These are phyloP conservation scores for Phrynocephalus guinanensis DNA, from an alignment of 2,797 vertebrate species.

Conservation along the genomic window DNA sequence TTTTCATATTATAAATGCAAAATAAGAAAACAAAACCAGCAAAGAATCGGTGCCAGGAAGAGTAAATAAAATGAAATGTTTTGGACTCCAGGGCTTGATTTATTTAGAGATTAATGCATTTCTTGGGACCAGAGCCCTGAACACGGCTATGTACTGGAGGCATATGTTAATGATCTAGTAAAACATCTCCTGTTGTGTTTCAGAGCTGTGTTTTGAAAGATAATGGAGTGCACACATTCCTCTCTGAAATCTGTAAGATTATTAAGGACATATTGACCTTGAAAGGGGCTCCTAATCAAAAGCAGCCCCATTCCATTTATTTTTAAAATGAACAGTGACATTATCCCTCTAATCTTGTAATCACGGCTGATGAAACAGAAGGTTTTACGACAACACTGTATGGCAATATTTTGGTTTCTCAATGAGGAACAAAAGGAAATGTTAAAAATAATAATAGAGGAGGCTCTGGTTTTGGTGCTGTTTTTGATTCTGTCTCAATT, in stretches of 20 bases:
- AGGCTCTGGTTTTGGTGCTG: background rate
- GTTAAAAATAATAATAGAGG: constrained; percentile 25
- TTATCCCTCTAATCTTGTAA: constrained; percentile 11
- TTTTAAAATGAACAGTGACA: constrained; percentile 30
- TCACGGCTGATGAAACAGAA: constrained; percentile 35
- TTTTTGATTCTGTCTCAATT: constrained; percentile 1
- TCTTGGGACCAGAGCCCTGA: constrained; percentile 34
- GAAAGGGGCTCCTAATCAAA: constrained; percentile 41
- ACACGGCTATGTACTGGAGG: background rate
- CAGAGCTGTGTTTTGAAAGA: constrained; percentile 24
- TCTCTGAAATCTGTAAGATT: constrained; percentile 42
- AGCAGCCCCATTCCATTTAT: constrained; percentile 11
- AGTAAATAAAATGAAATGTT: constrained; percentile 34
- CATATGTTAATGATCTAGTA: constrained; percentile 16
- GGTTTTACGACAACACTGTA: constrained; percentile 5
- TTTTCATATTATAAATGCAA: constrained; percentile 7
- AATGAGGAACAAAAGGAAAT: constrained; percentile 6
- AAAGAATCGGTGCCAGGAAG: constrained; percentile 25
- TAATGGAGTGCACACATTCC: constrained; percentile 23
- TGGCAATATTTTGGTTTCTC: constrained; percentile 2
- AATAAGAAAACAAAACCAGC: constrained; percentile 10
- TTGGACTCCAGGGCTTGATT: constrained; percentile 42
- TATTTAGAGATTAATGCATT: constrained; percentile 44
- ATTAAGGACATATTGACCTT: constrained; percentile 43
- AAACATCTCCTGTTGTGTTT: constrained; percentile 42